Evolutionary conservation across 2,888 invertebrate species (phyloP).

Genomic region (Melipona bicolor): DNA sequence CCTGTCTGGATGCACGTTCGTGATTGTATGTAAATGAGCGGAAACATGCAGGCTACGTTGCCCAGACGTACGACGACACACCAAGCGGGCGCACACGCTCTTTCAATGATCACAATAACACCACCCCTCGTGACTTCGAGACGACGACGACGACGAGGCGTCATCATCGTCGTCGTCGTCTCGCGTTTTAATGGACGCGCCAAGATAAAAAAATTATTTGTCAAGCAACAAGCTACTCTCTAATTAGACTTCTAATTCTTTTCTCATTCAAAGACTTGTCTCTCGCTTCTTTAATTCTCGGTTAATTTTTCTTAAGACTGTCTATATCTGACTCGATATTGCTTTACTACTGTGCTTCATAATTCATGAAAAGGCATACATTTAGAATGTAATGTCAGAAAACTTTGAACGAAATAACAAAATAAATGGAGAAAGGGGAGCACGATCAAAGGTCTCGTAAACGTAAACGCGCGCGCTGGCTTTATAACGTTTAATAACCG

Average conservation of each 20-base stretch:
- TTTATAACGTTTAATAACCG: slow-evolving; percentile 29
- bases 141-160: slow-evolving; percentile 37
- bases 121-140: slow-evolving; percentile 53
- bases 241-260: neutral
- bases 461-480: neutral
- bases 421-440: neutral
- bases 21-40: slow-evolving; percentile 71
- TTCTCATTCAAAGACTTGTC: neutral
- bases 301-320: neutral
- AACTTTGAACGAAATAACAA: neutral
- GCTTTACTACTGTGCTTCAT: neutral
- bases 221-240: neutral
- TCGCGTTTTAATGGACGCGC: slow-evolving; percentile 40
- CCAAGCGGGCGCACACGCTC: slow-evolving; percentile 51
- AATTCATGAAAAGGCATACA: neutral
- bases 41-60: slow-evolving; percentile 65
- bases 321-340: neutral
- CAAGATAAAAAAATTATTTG: slow-evolving; percentile 41
- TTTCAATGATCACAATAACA: slow-evolving; percentile 70
- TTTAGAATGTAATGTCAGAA: neutral
- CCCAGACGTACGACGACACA: slow-evolving; percentile 45
- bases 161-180: slow-evolving; percentile 41
- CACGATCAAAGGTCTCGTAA: slow-evolving; percentile 3
- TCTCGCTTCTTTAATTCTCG: no score
- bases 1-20: slow-evolving; percentile 62